Evolutionary conservation across 2,888 invertebrate genomes (phyloP), one percentile per base, ranked within the genome.

Genomic region (Nomada ruficornis): DNA sequence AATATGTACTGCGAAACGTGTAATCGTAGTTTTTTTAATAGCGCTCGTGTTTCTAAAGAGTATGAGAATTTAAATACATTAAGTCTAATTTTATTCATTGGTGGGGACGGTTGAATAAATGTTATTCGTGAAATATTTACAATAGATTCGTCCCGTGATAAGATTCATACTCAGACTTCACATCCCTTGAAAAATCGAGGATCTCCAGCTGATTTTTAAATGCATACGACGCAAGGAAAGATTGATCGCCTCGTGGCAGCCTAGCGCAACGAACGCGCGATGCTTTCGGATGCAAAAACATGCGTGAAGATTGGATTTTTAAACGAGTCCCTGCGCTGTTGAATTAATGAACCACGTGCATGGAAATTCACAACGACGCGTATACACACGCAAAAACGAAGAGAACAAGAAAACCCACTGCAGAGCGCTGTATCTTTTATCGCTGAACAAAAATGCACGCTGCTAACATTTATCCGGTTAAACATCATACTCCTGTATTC

Each of bases 261-360:
- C 50, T 11, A 9, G 47, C 36, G 7, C 36, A 63, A 69, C 47
- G 50, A 26, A 50, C 20, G 50, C 42, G 55, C 5, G 36, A 44
- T 52, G 62, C 10, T 68, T 68, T 42, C 42, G 44, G 36, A 71
- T 80, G 80, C 62, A 59, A 36, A 80, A 72, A 73, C 52, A 57
- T 59, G 80, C 63, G 81, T 18, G 68, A 57, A 59, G 81, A 81
- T 73, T 73, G 73, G 81, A 81, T 81, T 81, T 81, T 81, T 64
- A 69, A 81, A 81, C 64, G 70, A 65, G 70, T 3, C 62, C 18
- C 29, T 23, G n/a, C 52, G 63, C 55, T 52, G 73, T 50, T 74
- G 74, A 65, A 81, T 70, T 81, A 74, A 81, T 70, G 82, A 54
- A 59, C 36, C 60, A 18, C n/a, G 73, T 36, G 57, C 47, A 65